These are phyloP conservation scores for Drosophila oshimai DNA, from an alignment of 1,140 invertebrate species.

Conservation along the genomic window DNA sequence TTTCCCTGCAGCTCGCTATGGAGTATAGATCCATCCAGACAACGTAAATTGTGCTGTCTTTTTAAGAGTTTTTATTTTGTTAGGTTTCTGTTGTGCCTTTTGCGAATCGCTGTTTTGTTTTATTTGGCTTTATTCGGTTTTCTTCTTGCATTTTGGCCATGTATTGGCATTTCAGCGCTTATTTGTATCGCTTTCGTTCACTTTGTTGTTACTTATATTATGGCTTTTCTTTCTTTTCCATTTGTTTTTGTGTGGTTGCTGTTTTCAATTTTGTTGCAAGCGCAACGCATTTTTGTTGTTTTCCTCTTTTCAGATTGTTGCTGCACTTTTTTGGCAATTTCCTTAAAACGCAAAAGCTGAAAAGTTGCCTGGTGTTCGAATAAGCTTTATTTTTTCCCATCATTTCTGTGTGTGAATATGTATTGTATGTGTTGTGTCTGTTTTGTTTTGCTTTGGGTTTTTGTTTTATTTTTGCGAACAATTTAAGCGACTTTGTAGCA, in stretches of 20 bases:
- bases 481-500: slow-evolving; percentile 54
- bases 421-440: not conserved
- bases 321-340: slow-evolving; percentile 64
- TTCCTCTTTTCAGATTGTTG: slow-evolving; percentile 22
- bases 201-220: slow-evolving; percentile 64
- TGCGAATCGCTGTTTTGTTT: slow-evolving; percentile 10
- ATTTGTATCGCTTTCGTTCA: slow-evolving; percentile 77
- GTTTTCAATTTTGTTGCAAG: slow-evolving; percentile 60
- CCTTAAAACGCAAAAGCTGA: slow-evolving; percentile 71
- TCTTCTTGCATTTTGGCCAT: slow-evolving; percentile 56
- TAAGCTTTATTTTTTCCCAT: slow-evolving; percentile 25
- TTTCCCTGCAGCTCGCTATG: not conserved
- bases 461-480: slow-evolving; percentile 22
- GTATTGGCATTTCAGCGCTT: slow-evolving; percentile 77
- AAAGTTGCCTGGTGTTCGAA: slow-evolving; percentile 58
- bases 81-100: slow-evolving; percentile 30
- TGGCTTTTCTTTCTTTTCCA: slow-evolving; percentile 17
- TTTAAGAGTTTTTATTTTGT: slow-evolving; percentile 66
- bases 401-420: slow-evolving; percentile 17
- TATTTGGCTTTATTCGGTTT: slow-evolving; percentile 25
- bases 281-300: slow-evolving; percentile 50
- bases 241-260: slow-evolving; percentile 54
- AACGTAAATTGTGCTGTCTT: slow-evolving; percentile 73
- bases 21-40: slow-evolving; percentile 5
- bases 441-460: no score